Evolutionary conservation across 2,113 vertebrate genomes (phyloP), one percentile per base, ranked within the genome.

Genomic region (Xyrauchen texanus): DNA sequence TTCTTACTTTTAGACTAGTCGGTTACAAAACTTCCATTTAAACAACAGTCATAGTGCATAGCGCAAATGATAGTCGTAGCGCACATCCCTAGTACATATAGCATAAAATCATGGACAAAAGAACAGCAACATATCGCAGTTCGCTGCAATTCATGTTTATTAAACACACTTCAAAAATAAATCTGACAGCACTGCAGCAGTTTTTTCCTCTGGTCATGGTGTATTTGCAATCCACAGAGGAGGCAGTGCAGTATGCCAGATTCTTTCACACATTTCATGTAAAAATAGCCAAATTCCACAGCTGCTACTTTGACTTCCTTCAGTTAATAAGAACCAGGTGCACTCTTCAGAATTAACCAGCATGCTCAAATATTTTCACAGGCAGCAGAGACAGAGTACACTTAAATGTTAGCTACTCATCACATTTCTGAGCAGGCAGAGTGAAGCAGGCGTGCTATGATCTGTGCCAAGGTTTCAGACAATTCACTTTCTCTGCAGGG

Each of bases 291-390:
- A 76, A 76, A 82, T 71, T 78, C 77, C 78, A 64, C 80, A 84
- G 84, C 84, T 78, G 76, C 77, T 68, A 78, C 57, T 79, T 66
- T 46, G 57, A 70, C 68, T 79, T 80, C 79, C 71, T 76, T 79
- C 51, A 49, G 67, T 82, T 83, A 83, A 84, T 79, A 80, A 79
- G 68, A 77, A 47, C 82, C 84, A 87, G 84, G 82, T 85, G 86
- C 69, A 65, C 69, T 82, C 80, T 81, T 81, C 76, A 84, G 82
- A 87, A 85, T 80, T 85, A 87, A 87, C 78, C 82, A 42, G 53
- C 68, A 6, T 73, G 80, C 79, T 85, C 68, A 85, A 86, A 86
- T 86, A 86, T 84, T 86, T 85, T 81, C 79, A 81, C 83, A 85
- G 72, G 81, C 81, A 66, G 7, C 64, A 16, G 77, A 82, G 78